These are phyloP conservation scores for Oscheius sp. DNA, from an alignment of 2,888 invertebrate species.

Conservation along the genomic window DNA sequence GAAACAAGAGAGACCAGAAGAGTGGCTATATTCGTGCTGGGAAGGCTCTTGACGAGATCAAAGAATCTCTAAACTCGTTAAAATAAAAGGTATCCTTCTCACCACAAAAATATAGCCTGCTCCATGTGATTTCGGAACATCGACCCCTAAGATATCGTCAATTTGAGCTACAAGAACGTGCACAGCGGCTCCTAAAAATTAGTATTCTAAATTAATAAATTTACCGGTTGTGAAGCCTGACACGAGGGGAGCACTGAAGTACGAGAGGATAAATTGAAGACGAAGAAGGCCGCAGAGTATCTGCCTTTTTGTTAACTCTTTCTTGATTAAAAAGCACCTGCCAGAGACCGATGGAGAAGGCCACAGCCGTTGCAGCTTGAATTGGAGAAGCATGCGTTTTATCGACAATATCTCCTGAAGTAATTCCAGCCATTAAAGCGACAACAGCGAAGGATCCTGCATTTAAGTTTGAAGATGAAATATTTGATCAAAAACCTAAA, in stretches of 20 bases:
- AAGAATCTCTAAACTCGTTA: conserved; percentile 71
- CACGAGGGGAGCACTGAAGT: conserved; percentile 59
- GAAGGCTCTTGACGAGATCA: conserved; percentile 77
- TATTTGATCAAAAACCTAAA: conserved; percentile 79
- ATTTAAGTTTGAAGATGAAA: neutral
- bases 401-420: neutral
- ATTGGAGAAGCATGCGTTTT: neutral
- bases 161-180: conserved; percentile 74
- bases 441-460: conserved; percentile 33
- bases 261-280: conserved; percentile 70
- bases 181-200: conserved; percentile 70
- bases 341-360: conserved; percentile 24
- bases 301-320: too few relatives aligned
- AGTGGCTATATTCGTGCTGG: conserved; percentile 74
- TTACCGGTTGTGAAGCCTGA: conserved; percentile 45
- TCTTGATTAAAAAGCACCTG: conserved; percentile 36
- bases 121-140: conserved; percentile 70
- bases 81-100: neutral
- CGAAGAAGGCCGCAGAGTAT: conserved; percentile 81
- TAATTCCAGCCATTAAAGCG: conserved; percentile 29
- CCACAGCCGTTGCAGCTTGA: conserved; percentile 25
- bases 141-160: conserved; percentile 72
- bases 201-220: conserved; percentile 21
- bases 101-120: conserved; percentile 71
- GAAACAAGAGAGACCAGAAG: conserved; percentile 75